A percentile compares a stretch with the other conserved stretches of the same genome.
Conservation (phyloP, 2,797 vertebrate genomes). For the Manis crassicaudata region DNA sequence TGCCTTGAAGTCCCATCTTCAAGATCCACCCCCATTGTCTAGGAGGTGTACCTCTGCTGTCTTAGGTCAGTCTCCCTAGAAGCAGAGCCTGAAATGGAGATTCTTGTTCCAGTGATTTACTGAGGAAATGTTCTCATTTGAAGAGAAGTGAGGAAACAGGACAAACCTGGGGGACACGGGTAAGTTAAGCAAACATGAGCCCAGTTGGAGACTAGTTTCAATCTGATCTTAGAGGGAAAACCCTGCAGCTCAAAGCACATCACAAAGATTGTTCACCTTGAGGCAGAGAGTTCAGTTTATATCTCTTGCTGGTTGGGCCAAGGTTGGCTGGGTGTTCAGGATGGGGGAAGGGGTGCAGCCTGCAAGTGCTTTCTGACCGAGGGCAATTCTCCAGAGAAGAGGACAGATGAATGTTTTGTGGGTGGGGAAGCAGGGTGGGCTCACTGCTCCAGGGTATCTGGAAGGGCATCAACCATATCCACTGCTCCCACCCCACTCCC, state of each 20-base stretch:
- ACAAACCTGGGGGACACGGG: neutral
- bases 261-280: neutral
- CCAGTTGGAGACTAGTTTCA: neutral
- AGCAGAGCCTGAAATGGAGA: neutral
- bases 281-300: neutral
- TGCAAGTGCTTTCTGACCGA: neutral
- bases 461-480: neutral
- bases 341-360: neutral
- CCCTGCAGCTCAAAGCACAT: neutral
- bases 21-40: neutral
- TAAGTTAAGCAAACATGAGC: neutral
- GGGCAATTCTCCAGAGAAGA: neutral
- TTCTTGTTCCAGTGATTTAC: neutral
- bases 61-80: neutral
- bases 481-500: neutral
- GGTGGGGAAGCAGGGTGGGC: too few species aligned
- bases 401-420: neutral
- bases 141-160: neutral
- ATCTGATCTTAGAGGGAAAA: neutral
- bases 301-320: neutral
- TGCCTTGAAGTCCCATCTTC: neutral
- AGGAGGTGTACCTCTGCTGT: neutral
- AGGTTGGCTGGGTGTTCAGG: neutral
- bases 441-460: too few species aligned
- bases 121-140: neutral